These are phyloP conservation scores for Synergus laeviventris DNA, from an alignment of 2,888 invertebrate species.

Conservation along the genomic window DNA sequence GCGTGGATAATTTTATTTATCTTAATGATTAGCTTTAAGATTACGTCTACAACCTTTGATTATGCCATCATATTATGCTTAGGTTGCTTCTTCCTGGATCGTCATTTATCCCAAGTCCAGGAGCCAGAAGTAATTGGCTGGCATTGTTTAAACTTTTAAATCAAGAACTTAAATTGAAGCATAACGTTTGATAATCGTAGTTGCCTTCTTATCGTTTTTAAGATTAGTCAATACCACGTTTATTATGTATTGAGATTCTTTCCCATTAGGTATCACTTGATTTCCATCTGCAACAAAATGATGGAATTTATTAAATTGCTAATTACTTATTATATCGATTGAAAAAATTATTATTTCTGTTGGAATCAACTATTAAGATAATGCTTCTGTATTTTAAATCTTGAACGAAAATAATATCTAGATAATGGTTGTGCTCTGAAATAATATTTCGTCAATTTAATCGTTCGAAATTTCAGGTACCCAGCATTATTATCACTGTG, in stretches of 20 bases:
- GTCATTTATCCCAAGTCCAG: slow-evolving; percentile 67
- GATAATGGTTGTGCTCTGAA: neutral
- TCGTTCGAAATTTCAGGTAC: too few species aligned
- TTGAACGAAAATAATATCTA: too few species aligned
- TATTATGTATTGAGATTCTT: neutral
- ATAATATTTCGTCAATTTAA: too few species aligned
- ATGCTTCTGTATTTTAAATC: too few species aligned
- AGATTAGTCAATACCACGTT: neutral
- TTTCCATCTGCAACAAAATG: neutral
- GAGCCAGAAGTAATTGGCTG: slow-evolving; percentile 67
- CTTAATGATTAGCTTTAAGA: slow-evolving; percentile 31
- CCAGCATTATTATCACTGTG: neutral
- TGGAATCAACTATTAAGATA: neutral
- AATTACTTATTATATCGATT: neutral
- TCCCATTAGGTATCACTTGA: neutral
- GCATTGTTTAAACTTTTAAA: slow-evolving; percentile 60
- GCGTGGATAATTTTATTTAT: slow-evolving; percentile 47
- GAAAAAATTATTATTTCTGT: neutral
- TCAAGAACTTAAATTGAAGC: slow-evolving; percentile 26
- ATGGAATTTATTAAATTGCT: neutral
- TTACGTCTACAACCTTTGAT: slow-evolving; percentile 1
- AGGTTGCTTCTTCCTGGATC: slow-evolving; percentile 1
- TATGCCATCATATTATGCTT: slow-evolving; percentile 22
- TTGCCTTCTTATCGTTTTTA: neutral
- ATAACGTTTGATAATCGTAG: neutral